phyloP scores from a whole-genome alignment of 2,797 vertebrate species.

The Dipus sagitta region DNA sequence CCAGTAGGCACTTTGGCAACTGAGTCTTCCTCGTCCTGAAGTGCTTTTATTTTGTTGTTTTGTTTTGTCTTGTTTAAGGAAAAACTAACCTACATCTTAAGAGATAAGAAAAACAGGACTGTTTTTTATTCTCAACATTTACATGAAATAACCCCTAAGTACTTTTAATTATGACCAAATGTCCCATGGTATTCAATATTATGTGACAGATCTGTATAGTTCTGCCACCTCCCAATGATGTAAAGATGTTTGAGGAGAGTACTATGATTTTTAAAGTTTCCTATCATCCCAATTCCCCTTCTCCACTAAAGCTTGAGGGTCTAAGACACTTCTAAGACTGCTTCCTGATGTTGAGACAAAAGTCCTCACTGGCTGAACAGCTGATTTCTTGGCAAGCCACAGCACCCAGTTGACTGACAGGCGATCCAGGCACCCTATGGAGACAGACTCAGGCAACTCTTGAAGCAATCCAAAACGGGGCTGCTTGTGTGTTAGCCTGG shows the following conservation, averaged over 20 bases:
- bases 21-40: too few species aligned
- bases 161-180: conserved; percentile 59
- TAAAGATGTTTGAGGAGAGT: conserved; percentile 24
- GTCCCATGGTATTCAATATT: conserved; percentile 9
- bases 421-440: too few species aligned
- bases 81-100: conserved; percentile 24
- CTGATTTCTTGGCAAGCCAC: accelerated
- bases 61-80: background rate
- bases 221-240: conserved; percentile 26
- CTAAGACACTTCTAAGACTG: background rate
- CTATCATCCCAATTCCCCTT: background rate
- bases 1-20: too few species aligned
- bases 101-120: conserved; percentile 17
- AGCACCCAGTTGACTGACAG: accelerated
- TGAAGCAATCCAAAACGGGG: background rate
- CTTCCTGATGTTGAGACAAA: background rate
- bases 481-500: background rate
- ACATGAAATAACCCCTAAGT: conserved; percentile 62
- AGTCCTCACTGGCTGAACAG: background rate
- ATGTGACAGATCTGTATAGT: conserved; percentile 31
- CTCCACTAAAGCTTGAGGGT: background rate
- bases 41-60: too few species aligned
- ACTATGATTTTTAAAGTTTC: background rate
- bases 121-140: conserved; percentile 45
- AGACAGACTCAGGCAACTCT: accelerated